These are phyloP conservation scores for Colaptes auratus DNA, from an alignment of 2,113 vertebrate genomes.

Conservation along the genomic window DNA sequence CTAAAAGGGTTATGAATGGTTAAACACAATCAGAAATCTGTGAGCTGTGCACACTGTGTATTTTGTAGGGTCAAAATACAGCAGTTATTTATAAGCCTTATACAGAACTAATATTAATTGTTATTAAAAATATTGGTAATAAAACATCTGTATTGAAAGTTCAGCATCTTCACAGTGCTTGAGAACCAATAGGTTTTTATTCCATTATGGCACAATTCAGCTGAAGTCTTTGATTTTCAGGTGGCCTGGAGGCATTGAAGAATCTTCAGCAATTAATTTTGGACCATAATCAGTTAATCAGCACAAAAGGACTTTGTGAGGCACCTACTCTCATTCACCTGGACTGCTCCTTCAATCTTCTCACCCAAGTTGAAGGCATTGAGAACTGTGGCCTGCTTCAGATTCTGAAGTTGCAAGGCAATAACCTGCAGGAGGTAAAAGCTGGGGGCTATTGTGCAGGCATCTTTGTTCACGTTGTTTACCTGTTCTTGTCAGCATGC, in stretches of 20 bases:
- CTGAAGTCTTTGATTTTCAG: constrained; percentile 73
- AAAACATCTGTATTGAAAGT: background rate
- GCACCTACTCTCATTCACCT: constrained; percentile 83
- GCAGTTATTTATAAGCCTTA: background rate
- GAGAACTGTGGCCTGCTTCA: constrained; percentile 88
- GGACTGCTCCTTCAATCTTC: constrained; percentile 91
- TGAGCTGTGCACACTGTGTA: background rate
- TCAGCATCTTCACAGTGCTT: background rate
- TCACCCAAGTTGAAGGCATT: constrained; percentile 83
- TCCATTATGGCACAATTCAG: background rate
- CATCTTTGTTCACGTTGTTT: background rate
- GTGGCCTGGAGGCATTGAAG: constrained; percentile 84
- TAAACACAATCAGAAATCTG: background rate
- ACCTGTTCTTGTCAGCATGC: background rate
- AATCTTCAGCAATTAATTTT: constrained; percentile 85
- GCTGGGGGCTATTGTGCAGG: background rate
- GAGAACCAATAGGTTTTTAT: background rate
- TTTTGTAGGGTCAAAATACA: background rate
- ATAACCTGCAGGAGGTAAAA: constrained; percentile 89
- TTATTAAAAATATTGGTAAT: background rate
- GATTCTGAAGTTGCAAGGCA: constrained; percentile 87
- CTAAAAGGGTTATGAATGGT: background rate
- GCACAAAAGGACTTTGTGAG: constrained; percentile 84
- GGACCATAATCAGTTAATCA: constrained; percentile 92
- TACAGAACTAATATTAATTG: background rate